Conservation (phyloP, 2,797 vertebrate genomes). For the Enteromius thamalakanensis region DNA sequence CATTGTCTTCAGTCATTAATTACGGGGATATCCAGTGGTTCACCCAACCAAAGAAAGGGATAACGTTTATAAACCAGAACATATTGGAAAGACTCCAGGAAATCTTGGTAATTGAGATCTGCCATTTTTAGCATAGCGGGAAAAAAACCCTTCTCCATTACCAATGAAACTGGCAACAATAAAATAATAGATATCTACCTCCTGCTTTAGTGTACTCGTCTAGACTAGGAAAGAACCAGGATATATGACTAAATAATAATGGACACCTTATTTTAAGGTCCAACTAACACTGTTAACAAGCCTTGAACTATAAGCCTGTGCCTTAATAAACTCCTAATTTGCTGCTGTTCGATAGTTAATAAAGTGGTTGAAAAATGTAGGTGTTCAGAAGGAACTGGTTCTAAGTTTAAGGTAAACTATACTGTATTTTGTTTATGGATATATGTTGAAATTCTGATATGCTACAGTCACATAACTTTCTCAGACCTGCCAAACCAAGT, state of each 20-base stretch:
- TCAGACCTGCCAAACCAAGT: background rate
- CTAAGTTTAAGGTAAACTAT: background rate
- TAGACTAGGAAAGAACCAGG: background rate
- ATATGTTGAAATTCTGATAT: background rate
- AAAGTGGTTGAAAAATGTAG: background rate
- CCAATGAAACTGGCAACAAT: background rate
- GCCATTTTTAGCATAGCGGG: background rate
- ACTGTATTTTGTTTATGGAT: background rate
- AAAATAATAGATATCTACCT: background rate
- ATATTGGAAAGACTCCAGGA: background rate
- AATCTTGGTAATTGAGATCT: background rate
- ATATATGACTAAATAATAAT: background rate
- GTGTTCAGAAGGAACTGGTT: background rate
- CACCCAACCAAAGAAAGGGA: background rate
- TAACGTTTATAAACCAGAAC: background rate
- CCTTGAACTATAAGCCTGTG: background rate
- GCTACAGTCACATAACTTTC: background rate
- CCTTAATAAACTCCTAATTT: background rate
- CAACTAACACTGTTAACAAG: background rate
- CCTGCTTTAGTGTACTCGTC: background rate
- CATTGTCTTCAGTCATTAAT: background rate
- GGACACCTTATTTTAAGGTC: background rate
- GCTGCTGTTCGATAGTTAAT: background rate
- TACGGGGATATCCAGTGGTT: background rate
- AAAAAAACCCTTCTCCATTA: background rate